Percentiles rank a stretch among this genome's conserved stretches.
These are phyloP conservation scores for Mormyrops boulengeri DNA, from an alignment of 2,797 vertebrate species.

Conservation along the genomic window DNA sequence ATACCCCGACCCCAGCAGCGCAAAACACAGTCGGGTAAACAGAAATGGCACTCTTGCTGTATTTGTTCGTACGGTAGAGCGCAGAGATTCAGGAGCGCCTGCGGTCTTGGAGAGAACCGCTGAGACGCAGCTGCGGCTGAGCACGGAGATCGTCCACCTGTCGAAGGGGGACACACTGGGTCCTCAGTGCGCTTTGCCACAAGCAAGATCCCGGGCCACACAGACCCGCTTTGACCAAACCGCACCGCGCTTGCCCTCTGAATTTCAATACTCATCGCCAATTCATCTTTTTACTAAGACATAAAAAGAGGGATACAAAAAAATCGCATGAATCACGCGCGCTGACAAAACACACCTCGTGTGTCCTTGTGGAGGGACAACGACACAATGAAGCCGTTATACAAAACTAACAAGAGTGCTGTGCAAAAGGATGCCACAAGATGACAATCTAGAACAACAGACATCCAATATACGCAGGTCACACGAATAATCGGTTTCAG, in stretches of 20 bases:
- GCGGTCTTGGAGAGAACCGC: not conserved
- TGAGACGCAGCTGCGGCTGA: not conserved
- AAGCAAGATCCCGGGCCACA: constrained; percentile 35
- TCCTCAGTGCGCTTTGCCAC: constrained; percentile 40
- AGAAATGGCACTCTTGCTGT: not conserved
- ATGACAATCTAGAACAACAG: not conserved
- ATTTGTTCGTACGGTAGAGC: not conserved
- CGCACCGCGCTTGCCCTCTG: constrained; percentile 26
- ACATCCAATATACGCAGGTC: not conserved
- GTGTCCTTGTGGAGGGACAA: not conserved
- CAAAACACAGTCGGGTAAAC: not conserved
- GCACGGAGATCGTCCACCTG: constrained; percentile 44
- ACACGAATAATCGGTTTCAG: not conserved
- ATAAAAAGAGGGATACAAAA: not conserved
- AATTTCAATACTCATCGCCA: constrained; percentile 50
- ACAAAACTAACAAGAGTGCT: not conserved
- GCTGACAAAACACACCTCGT: not conserved
- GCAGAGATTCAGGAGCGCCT: not conserved
- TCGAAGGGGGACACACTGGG: constrained; percentile 45
- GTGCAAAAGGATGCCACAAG: not conserved
- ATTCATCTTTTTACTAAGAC: not conserved
- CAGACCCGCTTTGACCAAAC: constrained; percentile 46
- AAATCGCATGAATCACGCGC: not conserved
- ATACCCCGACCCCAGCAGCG: not conserved
- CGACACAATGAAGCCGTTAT: not conserved